phyloP scores from a whole-genome alignment of 2,797 vertebrate genomes.

The Labeo calbasu region DNA sequence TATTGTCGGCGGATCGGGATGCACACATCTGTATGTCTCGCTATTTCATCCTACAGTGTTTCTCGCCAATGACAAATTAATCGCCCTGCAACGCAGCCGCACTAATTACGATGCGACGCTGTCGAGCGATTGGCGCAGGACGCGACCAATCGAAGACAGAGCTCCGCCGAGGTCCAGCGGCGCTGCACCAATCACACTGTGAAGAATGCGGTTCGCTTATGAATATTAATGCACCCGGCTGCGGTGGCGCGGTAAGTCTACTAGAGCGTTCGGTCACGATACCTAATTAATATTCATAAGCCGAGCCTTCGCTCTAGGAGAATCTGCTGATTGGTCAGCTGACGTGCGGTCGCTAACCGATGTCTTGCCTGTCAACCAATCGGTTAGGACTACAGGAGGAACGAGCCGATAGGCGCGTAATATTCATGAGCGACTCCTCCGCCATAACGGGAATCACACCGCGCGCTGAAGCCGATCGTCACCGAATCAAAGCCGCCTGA shows the following conservation, averaged over 20 bases:
- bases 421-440: background rate
- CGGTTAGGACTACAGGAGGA: background rate
- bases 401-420: background rate
- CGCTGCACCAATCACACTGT: background rate
- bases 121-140: constrained; percentile 23
- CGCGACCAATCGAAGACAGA: background rate
- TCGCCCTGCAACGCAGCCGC: constrained; percentile 67
- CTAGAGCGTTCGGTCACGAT: constrained; percentile 3
- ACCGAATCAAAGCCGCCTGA: background rate
- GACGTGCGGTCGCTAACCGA: too few relatives aligned
- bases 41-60: constrained; percentile 65
- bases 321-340: background rate
- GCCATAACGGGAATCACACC: background rate
- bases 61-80: constrained; percentile 75
- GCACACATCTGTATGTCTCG: constrained; percentile 62
- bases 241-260: background rate
- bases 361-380: background rate
- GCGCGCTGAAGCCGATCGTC: background rate
- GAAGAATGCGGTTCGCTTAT: background rate
- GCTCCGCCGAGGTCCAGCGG: background rate
- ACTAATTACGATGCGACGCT: constrained; percentile 70
- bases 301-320: background rate
- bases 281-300: constrained; percentile 1
- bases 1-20: constrained; percentile 44
- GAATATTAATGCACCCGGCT: background rate